A percentile compares a stretch with the other conserved stretches of the same genome.
phyloP scores from a whole-genome alignment of 2,888 invertebrate species.

The Glaucopsyche alexis region DNA sequence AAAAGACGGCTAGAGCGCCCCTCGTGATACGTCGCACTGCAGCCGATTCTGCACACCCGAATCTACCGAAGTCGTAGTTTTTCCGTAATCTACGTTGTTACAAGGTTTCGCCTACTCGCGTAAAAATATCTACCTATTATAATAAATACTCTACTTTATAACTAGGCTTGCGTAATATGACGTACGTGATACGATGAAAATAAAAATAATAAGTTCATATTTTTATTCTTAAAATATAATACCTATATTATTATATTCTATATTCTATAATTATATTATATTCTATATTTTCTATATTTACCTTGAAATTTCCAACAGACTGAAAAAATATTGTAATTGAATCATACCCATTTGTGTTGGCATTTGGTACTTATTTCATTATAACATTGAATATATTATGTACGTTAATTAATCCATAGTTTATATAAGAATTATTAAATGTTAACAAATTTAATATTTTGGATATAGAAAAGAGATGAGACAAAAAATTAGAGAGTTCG shows the following conservation, averaged over 20 bases:
- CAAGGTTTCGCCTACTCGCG: conserved; percentile 32
- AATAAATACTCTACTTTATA: not conserved
- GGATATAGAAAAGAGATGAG: no score
- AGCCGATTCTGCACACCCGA: conserved; percentile 63
- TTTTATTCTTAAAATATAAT: not conserved
- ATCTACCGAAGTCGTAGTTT: conserved; percentile 46
- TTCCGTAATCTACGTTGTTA: conserved; percentile 36
- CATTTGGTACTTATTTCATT: no score
- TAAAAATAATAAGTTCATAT: not conserved
- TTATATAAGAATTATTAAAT: no score
- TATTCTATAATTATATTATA: not conserved
- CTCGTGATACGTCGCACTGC: conserved; percentile 70
- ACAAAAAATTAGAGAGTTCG: no score
- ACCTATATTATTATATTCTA: no score
- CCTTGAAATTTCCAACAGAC: not conserved
- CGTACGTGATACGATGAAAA: not conserved
- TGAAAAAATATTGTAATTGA: not conserved
- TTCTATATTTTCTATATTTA: not conserved
- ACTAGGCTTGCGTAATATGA: not conserved
- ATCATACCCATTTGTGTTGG: not conserved
- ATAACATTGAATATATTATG: no score
- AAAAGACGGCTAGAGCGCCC: conserved; percentile 74
- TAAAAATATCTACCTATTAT: not conserved
- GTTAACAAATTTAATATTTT: no score
- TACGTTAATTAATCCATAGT: no score